Evolutionary conservation across 1,140 invertebrate genomes (phyloP).

Genomic region (Lasioglossum baleicum): DNA sequence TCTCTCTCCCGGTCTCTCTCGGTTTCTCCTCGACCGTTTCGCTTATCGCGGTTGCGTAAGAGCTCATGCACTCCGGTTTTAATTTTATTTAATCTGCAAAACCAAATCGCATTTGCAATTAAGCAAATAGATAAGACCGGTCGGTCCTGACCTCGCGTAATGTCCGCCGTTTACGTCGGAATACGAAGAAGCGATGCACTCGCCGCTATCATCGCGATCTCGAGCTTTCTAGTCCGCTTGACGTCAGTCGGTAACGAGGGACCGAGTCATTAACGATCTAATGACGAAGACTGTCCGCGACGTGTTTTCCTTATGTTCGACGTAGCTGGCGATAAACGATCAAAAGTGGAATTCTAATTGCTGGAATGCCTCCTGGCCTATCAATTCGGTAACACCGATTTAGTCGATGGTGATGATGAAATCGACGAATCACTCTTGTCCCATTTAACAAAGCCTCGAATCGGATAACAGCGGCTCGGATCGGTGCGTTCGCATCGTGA

Average conservation of each 20-base stretch:
- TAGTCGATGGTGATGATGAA: too few species aligned
- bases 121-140: slow-evolving; percentile 7
- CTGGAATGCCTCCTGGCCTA: background rate
- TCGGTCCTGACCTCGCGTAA: background rate
- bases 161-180: background rate
- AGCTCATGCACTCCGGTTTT: too few species aligned
- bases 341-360: background rate
- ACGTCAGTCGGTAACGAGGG: background rate
- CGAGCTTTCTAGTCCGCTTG: background rate
- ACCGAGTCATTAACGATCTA: slow-evolving; percentile 12
- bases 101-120: background rate
- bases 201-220: background rate
- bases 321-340: background rate
- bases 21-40: background rate
- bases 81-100: background rate
- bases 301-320: background rate
- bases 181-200: background rate
- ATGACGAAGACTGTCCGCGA: background rate
- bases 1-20: too few species aligned
- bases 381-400: background rate
- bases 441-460: background rate
- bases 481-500: background rate
- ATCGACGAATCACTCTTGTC: background rate
- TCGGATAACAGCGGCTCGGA: background rate
- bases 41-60: too few species aligned